Evolutionary conservation across 2,888 invertebrate species (phyloP), one percentile per base, ranked within the genome.

Genomic region (Pomacea canaliculata): DNA sequence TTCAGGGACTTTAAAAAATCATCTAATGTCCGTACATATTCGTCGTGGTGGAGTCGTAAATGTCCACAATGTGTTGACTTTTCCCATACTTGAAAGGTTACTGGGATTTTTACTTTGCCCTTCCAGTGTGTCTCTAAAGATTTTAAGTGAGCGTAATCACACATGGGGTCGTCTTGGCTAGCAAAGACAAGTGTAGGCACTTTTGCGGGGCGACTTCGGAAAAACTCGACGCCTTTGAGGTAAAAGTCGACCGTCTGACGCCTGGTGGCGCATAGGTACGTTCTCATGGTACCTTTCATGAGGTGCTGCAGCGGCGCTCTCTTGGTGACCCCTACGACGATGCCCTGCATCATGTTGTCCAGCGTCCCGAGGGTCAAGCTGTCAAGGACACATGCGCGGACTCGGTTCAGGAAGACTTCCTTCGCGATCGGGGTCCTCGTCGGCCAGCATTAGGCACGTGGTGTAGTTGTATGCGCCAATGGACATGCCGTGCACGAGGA

Each of bases 401-500:
- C 71, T 46, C 80, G 82, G 19, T 63, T 49, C 48, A 71, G 69
- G 37, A 85, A 79, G n/a, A 71, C 37, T 18, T 60, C 63, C 46
- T 81, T 78, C 27, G 73, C 63, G 37, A 78, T 59, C n/a, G 16
- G 81, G 81, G 2, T 79, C n/a, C 23, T 80, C 71, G 37, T 74
- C 68, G 51, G 84, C 77, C 62, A 76, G 70, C 73, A 80, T 82
- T 13, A 80, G 60, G 70, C 81, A 81, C 12, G 84, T 80, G 16
- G 85, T 84, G 65, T 84, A 84, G 49, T 85, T 84, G 78, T 84
- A 88, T 7, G 85, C 83, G 10, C 87, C 88, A 65, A 87, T 84
- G 7, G 87, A 88, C 65, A 84, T 83, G 7, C 83, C 84, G 72
- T 88, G 88, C 13, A 84, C 76, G 1, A 88, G 23, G 59, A 82